Evolutionary conservation across 2,888 invertebrate genomes (phyloP), one percentile per base, ranked within the genome.

Genomic region (Meliscaeva auricollis): DNA sequence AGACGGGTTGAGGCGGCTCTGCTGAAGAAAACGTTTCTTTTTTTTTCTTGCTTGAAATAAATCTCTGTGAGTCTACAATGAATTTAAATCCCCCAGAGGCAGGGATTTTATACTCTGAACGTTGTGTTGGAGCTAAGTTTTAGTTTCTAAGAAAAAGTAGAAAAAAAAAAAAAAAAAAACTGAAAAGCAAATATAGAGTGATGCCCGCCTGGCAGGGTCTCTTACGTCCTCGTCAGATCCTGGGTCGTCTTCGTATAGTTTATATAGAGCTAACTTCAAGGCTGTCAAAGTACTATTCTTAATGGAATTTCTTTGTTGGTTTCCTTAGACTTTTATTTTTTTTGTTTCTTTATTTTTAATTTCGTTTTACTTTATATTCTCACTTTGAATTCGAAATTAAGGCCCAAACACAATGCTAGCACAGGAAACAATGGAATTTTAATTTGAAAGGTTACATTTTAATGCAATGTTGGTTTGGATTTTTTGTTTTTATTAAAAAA

Each of bases 381-480:
- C 54, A 17, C 22, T 32, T 50, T 26, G 15, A 20, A 32, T 62
- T 66, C 5, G 32, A 44, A 56, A 35, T 17, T 54, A 70, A 58
- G 56, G 44, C 44, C 30, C 56, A 20, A 62, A 41, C 56, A 48
- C 68, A 74, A 13, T 9, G 3, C 38, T 38, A 6, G 62, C 69
- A 46, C 17, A 69, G 46, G 78, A 83, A 69, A 73, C 73, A 83
- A 68, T 68, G 78, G 68, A 62, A 73, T 77, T 82, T 82, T 58
- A 72, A 77, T 82, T 77, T 78, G 35, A 46, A 69, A 83, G 62
- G 68, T 56, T 13, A 54, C 17, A 26, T 32, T 72, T 72, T 48
- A 46, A 73, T 77, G 68, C 46, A 46, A 15, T 62, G 26, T 44
- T 62, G n/a, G 15, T 7, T n/a, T 17, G 32, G 15, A 9, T 30